phyloP scores from a whole-genome alignment of 2,888 invertebrate genomes.

The Byasa hedistus region DNA sequence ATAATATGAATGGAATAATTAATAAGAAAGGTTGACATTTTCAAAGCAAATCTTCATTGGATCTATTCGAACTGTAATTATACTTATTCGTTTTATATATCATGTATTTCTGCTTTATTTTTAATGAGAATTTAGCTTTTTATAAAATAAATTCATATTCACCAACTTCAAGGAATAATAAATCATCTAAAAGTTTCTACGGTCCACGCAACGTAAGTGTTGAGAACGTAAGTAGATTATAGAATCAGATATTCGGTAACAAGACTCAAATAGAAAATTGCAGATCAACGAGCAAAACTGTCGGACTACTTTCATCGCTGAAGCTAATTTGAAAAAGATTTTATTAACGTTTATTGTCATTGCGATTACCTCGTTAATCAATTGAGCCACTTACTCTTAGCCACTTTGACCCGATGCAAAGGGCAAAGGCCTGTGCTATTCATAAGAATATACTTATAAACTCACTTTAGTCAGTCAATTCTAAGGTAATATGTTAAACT shows the following conservation, averaged over 20 bases:
- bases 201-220: background rate
- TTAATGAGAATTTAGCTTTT: too few species aligned
- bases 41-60: background rate
- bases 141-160: too few species aligned
- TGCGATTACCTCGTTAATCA: slow-evolving; percentile 29
- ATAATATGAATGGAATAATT: background rate
- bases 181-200: background rate
- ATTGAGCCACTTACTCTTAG: slow-evolving; percentile 22
- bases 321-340: slow-evolving; percentile 24
- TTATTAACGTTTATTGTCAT: slow-evolving; percentile 26
- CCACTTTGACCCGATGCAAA: slow-evolving; percentile 14
- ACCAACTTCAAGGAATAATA: background rate
- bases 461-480: background rate
- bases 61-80: background rate
- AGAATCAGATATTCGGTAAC: background rate
- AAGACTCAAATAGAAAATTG: slow-evolving; percentile 15
- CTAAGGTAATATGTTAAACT: background rate
- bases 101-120: too few species aligned
- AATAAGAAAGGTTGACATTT: background rate
- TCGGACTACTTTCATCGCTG: slow-evolving; percentile 5
- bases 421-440: slow-evolving; percentile 11
- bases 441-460: slow-evolving; percentile 2
- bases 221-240: background rate
- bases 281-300: slow-evolving; percentile 10
- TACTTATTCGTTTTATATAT: too few species aligned